Percentiles rank a stretch among this genome's conserved stretches.
phyloP scores from a whole-genome alignment of 2,797 vertebrate species.

The Sebastes jordani region DNA sequence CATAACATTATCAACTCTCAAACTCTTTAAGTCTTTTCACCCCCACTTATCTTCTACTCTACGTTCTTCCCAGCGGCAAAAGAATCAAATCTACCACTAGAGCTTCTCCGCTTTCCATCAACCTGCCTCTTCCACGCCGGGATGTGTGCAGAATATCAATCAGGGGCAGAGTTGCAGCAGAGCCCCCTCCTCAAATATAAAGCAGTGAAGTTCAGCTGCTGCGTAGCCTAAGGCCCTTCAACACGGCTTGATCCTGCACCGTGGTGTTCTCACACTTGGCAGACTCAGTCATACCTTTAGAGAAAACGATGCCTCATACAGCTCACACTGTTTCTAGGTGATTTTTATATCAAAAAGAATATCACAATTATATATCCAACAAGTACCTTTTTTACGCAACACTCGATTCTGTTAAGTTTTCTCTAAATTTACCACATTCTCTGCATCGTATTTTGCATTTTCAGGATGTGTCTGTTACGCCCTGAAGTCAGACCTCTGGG shows the following conservation, averaged over 20 bases:
- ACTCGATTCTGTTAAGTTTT: not conserved
- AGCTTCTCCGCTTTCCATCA: conserved; percentile 57
- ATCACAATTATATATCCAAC: not conserved
- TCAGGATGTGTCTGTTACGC: not conserved
- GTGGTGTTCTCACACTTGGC: conserved; percentile 67
- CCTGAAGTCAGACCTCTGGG: not conserved
- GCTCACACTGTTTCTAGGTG: conserved; percentile 35
- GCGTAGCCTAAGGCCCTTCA: conserved; percentile 59
- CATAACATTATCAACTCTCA: conserved; percentile 49
- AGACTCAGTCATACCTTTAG: conserved; percentile 57
- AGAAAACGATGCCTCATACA: conserved; percentile 37
- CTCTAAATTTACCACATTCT: not conserved
- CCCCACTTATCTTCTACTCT: conserved; percentile 45
- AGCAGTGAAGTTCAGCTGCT: conserved; percentile 63
- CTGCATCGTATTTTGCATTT: not conserved
- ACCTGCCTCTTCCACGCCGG: conserved; percentile 49
- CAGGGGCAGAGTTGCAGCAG: conserved; percentile 54
- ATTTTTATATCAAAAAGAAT: conserved; percentile 21
- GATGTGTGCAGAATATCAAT: conserved; percentile 76
- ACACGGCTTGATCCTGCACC: conserved; percentile 51
- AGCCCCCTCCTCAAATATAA: conserved; percentile 57
- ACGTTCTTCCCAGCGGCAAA: conserved; percentile 53
- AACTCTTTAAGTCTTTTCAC: conserved; percentile 35
- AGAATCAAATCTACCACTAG: conserved; percentile 41
- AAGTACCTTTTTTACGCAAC: not conserved